A percentile compares a stretch with the other conserved stretches of the same genome.
Conservation (phyloP, 2,113 vertebrate species). For the Coturnix japonica region DNA sequence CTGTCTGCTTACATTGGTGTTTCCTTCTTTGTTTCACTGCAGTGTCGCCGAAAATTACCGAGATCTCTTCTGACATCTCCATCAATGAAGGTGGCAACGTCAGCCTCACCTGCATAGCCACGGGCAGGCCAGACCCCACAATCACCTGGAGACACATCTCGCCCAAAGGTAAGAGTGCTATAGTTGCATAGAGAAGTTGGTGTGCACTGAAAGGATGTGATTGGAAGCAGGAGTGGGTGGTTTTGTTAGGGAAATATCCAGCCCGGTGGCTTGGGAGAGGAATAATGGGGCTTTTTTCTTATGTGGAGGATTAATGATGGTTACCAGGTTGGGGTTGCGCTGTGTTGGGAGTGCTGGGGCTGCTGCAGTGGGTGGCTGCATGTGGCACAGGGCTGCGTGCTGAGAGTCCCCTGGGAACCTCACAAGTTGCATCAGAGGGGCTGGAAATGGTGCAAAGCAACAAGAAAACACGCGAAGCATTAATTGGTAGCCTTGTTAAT, state of each 20-base stretch:
- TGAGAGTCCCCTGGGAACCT: not conserved
- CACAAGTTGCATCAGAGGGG: not conserved
- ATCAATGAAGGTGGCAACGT: slow-evolving; percentile 96
- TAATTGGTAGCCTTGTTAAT: slow-evolving; percentile 63
- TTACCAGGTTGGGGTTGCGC: not conserved
- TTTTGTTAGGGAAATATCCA: not conserved
- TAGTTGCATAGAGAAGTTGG: not conserved
- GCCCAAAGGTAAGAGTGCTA: slow-evolving; percentile 91
- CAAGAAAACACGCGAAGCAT: not conserved
- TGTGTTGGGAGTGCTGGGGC: not conserved
- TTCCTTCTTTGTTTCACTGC: slow-evolving; percentile 57
- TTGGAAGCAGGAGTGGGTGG: not conserved
- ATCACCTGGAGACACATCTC: slow-evolving; percentile 95
- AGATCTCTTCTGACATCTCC: slow-evolving; percentile 92
- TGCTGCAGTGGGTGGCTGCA: not conserved
- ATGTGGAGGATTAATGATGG: not conserved
- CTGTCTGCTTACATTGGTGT: not conserved
- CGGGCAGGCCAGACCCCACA: slow-evolving; percentile 92
- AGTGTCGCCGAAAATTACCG: slow-evolving; percentile 95
- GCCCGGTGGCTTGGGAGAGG: not conserved
- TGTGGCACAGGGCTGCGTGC: not conserved
- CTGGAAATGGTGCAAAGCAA: slow-evolving; percentile 31
- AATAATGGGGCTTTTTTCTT: not conserved
- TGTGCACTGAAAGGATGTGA: fast-evolving
- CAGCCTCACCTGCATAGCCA: slow-evolving; percentile 93